phyloP scores from a whole-genome alignment of 2,113 vertebrate species.

The Etheostoma cragini region DNA sequence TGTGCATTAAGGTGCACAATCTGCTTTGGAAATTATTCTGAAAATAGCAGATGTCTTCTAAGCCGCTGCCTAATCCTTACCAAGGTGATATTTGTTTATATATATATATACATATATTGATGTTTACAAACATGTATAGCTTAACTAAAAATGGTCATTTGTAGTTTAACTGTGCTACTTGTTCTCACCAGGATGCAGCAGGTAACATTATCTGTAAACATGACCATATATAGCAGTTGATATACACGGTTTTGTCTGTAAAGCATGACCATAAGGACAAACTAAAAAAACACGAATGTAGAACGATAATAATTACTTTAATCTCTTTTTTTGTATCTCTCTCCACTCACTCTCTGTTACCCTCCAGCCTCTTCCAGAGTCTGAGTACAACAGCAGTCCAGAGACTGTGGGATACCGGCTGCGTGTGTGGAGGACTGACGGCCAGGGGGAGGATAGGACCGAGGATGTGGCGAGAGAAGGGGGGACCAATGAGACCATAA shows the following conservation, averaged over 20 bases:
- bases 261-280: not conserved
- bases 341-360: not conserved
- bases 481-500: constrained; percentile 80
- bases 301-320: constrained; percentile 2
- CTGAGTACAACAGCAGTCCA: constrained; percentile 91
- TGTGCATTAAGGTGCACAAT: constrained; percentile 1
- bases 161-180: constrained; percentile 3
- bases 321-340: not conserved
- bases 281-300: not conserved
- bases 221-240: not conserved
- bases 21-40: not conserved
- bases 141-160: not conserved
- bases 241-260: not conserved
- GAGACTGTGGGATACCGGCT: constrained; percentile 93
- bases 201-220: constrained; percentile 82
- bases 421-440: constrained; percentile 82
- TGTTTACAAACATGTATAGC: not conserved
- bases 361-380: constrained; percentile 88
- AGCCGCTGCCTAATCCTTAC: no score
- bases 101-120: no score
- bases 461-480: constrained; percentile 80
- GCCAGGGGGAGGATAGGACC: constrained; percentile 59
- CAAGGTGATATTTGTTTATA: not conserved
- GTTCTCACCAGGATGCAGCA: constrained; percentile 87
- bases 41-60: not conserved